Base-by-base conservation (phyloP, 2,113 vertebrate species). In the Agapornis roseicollis region DNA sequence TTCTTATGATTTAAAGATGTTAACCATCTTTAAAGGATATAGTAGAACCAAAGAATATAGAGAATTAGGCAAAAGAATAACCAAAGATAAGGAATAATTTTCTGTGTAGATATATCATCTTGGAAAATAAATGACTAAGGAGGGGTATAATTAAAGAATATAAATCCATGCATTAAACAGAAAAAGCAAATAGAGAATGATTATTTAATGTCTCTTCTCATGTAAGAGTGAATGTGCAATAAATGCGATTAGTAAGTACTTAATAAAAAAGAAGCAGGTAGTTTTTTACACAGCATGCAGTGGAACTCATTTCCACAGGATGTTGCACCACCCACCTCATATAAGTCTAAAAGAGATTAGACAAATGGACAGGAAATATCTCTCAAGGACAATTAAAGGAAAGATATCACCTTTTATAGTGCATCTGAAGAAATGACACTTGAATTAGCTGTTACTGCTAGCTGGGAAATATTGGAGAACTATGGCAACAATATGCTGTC, bases 251-350 rank as follows among this genome's bases (percentile, higher is more conserved):
- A 22, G 27, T 11, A 84, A 31, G 12, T n/a, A 39, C 23, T 41
- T 35, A 35, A 6, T 70, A 4, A 84, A 82, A 85, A 85, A 88
- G 3, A 64, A 71, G 19, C 47, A 52, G 8, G 20, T 47, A 11
- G 1, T 23, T 81, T 86, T 77, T 39, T 29, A 39, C 46, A 63
- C 3, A 66, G 25, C n/a, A n/a, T 49, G 14, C 10, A 27, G 9
- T 27, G 25, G 29, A 66, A 50, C 4, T 68, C n/a, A n/a, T 23
- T 68, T 39, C 23, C 25, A 58, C 6, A 50, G 15, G 3, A 49
- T 31, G 11, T 31, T 85, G 33, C 18, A 4, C 2, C 3, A 7
- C 5, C 3, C 19, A 6, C 2, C 10, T 8, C 35, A 49, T 15
- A 44, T 22, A 17, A 23, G 6, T 44, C 24, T 56, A 25, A 73